Percentiles rank a stretch among this genome's conserved stretches.
Evolutionary conservation across 2,888 invertebrate species (phyloP).

Genomic region (Pinctada fucata): DNA sequence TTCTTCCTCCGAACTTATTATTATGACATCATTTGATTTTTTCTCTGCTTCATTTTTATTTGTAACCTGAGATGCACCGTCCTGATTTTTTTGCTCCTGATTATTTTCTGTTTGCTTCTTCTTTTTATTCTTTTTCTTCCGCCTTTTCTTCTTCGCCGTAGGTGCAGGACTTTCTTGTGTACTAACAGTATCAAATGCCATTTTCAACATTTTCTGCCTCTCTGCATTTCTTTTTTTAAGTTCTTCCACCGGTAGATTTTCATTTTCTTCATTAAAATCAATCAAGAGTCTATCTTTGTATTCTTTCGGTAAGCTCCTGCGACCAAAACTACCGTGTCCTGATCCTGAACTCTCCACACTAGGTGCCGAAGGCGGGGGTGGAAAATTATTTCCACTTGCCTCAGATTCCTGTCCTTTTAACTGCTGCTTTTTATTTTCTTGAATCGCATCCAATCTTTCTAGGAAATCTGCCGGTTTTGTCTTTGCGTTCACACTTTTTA

Average conservation of each 20-base stretch:
- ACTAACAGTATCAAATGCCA: conserved; percentile 44
- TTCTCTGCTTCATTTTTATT: conserved; percentile 19
- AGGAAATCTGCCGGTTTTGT: conserved; percentile 61
- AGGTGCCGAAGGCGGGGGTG: conserved; percentile 32
- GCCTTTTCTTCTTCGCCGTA: conserved; percentile 30
- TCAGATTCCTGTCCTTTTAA: conserved; percentile 1
- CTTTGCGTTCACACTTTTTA: conserved; percentile 54
- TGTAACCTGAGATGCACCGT: neutral
- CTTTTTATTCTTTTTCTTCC: conserved; percentile 39
- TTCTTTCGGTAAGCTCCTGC: conserved; percentile 47
- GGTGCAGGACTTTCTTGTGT: conserved; percentile 8
- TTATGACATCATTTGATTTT: conserved; percentile 18
- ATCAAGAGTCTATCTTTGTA: conserved; percentile 52
- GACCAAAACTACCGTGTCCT: conserved; percentile 6
- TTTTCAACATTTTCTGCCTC: conserved; percentile 53
- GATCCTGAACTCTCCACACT: conserved; percentile 6
- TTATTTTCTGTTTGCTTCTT: conserved; percentile 13
- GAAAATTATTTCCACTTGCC: conserved; percentile 34
- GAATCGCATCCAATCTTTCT: conserved; percentile 46
- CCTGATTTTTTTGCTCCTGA: conserved; percentile 22
- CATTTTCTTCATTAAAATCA: conserved; percentile 56
- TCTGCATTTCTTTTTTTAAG: conserved; percentile 57
- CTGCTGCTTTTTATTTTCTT: conserved; percentile 15
- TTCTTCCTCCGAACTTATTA: conserved; percentile 23
- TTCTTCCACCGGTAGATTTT: conserved; percentile 50